Conservation (phyloP, 2,113 vertebrate genomes). For the Protobothrops mucrosquamatus region DNA sequence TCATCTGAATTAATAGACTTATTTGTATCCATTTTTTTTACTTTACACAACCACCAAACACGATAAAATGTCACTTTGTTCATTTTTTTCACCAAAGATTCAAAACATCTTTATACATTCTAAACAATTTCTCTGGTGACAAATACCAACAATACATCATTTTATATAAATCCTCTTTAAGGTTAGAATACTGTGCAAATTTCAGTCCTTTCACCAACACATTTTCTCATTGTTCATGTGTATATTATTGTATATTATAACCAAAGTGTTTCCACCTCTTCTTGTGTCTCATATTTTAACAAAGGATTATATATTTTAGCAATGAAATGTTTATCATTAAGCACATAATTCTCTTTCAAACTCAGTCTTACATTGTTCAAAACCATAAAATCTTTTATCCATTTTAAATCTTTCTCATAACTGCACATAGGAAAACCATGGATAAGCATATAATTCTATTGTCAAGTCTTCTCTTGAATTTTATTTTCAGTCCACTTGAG, state of each 20-base stretch:
- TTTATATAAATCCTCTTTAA: neutral
- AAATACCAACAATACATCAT: neutral
- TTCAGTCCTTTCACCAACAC: neutral
- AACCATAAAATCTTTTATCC: neutral
- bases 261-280: fast-evolving
- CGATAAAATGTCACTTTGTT: too few species aligned
- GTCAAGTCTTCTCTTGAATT: neutral
- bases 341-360: neutral
- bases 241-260: neutral
- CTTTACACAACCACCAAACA: too few species aligned
- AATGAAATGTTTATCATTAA: neutral
- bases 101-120: neutral
- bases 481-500: neutral
- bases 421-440: neutral
- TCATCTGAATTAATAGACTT: neutral
- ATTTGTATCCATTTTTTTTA: neutral
- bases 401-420: neutral
- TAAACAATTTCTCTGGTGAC: neutral
- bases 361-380: neutral
- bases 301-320: neutral
- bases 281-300: neutral
- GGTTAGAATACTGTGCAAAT: neutral
- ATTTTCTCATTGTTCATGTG: neutral
- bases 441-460: neutral
- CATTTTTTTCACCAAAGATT: neutral